A percentile compares a stretch with the other conserved stretches of the same genome.
These are phyloP conservation scores for Trachelus stipa DNA, from an alignment of 2,888 invertebrate species.

Conservation along the genomic window DNA sequence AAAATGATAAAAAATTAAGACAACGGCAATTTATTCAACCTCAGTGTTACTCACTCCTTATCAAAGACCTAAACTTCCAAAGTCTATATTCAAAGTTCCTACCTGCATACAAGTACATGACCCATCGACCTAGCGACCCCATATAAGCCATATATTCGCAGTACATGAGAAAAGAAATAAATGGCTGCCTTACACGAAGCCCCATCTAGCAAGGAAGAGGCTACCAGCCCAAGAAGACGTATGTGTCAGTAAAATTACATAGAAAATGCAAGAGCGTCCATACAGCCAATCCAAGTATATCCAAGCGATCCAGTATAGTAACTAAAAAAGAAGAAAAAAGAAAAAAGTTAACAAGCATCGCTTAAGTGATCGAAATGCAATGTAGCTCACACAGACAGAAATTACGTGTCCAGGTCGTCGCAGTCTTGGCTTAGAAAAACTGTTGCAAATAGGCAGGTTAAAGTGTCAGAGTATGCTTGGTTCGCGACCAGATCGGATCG, in stretches of 20 bases:
- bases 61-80: neutral
- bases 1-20: neutral
- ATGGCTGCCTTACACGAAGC: neutral
- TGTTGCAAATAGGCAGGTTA: slow-evolving; percentile 4
- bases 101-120: neutral
- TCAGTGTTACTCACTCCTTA: neutral
- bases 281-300: neutral
- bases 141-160: neutral
- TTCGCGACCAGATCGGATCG: slow-evolving; percentile 53
- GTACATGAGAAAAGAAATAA: neutral
- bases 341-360: neutral
- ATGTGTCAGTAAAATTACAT: neutral
- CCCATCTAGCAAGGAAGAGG: neutral
- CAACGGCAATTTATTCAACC: neutral
- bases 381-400: neutral
- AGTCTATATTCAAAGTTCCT: neutral
- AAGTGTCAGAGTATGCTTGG: slow-evolving; percentile 18
- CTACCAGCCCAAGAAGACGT: neutral
- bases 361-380: neutral
- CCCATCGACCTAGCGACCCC: neutral
- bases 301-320: neutral
- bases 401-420: neutral
- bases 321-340: neutral
- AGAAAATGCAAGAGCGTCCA: neutral
- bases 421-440: neutral